Evolutionary conservation across 2,888 invertebrate genomes (phyloP).

Genomic region (Rhogogaster chlorosoma): DNA sequence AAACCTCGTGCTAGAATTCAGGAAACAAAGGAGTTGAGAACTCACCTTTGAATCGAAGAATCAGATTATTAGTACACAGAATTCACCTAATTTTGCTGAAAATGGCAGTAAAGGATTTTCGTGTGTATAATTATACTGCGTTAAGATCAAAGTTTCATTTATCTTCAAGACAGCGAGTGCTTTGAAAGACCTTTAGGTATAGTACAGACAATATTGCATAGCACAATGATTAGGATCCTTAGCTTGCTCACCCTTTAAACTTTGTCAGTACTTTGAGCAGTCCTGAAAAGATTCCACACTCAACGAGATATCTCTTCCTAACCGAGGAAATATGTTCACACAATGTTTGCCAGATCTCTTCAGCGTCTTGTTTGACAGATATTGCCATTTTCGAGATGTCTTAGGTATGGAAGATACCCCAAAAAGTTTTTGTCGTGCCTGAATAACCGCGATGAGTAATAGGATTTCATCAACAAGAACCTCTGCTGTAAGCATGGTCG

Average conservation of each 20-base stretch:
- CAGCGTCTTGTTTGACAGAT: not conserved
- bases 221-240: not conserved
- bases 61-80: not conserved
- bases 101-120: not conserved
- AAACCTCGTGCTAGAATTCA: not conserved
- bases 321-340: not conserved
- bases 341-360: not conserved
- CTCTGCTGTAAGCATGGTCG: not conserved
- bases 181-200: not conserved
- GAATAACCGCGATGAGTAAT: conserved; percentile 23
- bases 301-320: not conserved
- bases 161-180: not conserved
- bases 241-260: not conserved
- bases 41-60: not conserved
- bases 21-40: not conserved
- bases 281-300: not conserved
- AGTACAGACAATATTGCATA: not conserved
- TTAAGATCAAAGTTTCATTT: not conserved
- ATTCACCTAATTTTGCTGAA: not conserved
- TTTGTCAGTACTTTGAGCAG: conserved; percentile 1
- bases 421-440: conserved; percentile 3
- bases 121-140: not conserved
- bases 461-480: conserved; percentile 27
- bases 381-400: not conserved
- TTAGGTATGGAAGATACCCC: not conserved